These are phyloP conservation scores for Dioctria linearis DNA, from an alignment of 2,888 invertebrate species.

Conservation along the genomic window DNA sequence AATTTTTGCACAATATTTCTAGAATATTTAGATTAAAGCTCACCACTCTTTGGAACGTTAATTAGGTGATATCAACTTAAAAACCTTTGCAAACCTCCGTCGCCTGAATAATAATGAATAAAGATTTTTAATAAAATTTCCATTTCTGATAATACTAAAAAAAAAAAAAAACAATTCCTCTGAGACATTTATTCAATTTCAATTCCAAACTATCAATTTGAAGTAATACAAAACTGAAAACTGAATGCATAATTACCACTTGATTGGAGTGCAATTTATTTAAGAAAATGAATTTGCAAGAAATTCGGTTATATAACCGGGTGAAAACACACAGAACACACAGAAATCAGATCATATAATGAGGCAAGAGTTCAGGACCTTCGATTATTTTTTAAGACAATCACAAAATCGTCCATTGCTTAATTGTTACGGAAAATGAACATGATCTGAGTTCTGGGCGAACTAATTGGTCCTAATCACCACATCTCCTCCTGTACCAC, in stretches of 20 bases:
- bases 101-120: no score
- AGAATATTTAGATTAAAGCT: no score
- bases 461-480: constrained; percentile 2
- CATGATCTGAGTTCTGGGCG: not conserved
- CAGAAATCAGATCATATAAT: not conserved
- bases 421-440: constrained; percentile 9
- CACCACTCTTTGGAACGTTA: no score
- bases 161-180: no score
- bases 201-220: not conserved
- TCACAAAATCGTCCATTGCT: not conserved
- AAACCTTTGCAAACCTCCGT: no score
- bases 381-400: not conserved
- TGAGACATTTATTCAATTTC: no score
- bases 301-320: not conserved
- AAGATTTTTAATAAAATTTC: no score
- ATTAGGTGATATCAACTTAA: no score
- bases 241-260: not conserved
- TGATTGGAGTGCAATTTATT: constrained; percentile 3
- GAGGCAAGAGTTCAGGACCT: not conserved
- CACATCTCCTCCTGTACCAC: no score
- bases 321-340: no score
- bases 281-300: not conserved
- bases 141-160: no score
- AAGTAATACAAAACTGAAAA: not conserved
- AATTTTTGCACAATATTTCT: no score